A percentile compares a stretch with the other conserved stretches of the same genome.
phyloP scores from a whole-genome alignment of 2,113 vertebrate species.

The Synchiropus splendidus region DNA sequence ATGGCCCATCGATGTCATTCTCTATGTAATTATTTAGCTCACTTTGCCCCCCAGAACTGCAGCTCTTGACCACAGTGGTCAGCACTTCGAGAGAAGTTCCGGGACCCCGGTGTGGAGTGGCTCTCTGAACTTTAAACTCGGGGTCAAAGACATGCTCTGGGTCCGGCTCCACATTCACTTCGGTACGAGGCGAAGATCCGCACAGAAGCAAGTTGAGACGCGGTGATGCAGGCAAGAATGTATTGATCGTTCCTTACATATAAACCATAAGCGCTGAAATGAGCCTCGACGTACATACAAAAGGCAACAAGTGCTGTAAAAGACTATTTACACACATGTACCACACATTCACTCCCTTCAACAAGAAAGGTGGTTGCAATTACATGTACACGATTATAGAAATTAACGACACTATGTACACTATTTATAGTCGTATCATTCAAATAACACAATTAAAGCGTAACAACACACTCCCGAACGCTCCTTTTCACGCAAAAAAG shows the following conservation, averaged over 20 bases:
- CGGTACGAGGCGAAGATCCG: too few species aligned
- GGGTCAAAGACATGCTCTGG: too few species aligned
- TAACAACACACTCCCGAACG: slow-evolving; percentile 48
- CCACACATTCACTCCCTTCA: slow-evolving; percentile 80
- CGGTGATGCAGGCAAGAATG: slow-evolving; percentile 76
- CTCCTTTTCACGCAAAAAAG: too few species aligned
- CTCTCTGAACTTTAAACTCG: too few species aligned
- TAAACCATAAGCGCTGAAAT: slow-evolving; percentile 76
- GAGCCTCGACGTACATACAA: slow-evolving; percentile 73
- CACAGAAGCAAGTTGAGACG: slow-evolving; percentile 21
- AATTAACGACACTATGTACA: slow-evolving; percentile 71
- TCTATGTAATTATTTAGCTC: too few species aligned
- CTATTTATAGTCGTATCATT: slow-evolving; percentile 71
- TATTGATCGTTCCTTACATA: slow-evolving; percentile 77
- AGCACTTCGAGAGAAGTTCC: too few species aligned
- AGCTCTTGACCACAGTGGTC: too few species aligned
- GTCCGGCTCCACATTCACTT: too few species aligned
- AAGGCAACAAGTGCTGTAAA: slow-evolving; percentile 83
- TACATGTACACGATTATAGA: slow-evolving; percentile 74
- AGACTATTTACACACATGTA: slow-evolving; percentile 95
- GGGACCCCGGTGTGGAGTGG: too few species aligned
- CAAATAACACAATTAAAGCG: slow-evolving; percentile 63
- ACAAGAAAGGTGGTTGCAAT: slow-evolving; percentile 92
- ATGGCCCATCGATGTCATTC: too few species aligned
- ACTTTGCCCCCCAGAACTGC: too few species aligned